Conservation (phyloP, 2,797 vertebrate genomes). For the Galagoides demidoff region DNA sequence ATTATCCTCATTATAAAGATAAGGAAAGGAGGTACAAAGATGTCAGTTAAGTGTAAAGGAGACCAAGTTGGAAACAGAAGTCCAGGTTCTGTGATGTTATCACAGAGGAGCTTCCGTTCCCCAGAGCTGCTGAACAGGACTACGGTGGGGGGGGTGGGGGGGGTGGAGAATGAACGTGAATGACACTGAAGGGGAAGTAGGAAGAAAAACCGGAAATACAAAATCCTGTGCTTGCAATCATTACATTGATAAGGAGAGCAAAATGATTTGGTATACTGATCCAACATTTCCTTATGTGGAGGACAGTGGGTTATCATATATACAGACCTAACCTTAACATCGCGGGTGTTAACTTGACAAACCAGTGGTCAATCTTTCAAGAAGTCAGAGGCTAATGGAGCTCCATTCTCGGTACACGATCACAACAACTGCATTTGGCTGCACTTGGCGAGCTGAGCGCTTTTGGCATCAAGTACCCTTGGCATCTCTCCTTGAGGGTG, state of each 20-base stretch:
- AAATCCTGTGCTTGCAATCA: neutral
- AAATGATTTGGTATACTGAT: neutral
- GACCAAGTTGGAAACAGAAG: neutral
- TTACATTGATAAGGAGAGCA: neutral
- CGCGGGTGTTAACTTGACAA: constrained; percentile 48
- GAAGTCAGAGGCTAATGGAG: constrained; percentile 73
- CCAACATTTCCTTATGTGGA: neutral
- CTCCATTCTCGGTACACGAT: constrained; percentile 63
- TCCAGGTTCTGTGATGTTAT: neutral
- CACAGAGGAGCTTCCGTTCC: neutral
- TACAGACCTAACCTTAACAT: neutral
- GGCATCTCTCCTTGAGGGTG: constrained; percentile 60
- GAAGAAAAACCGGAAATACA: neutral
- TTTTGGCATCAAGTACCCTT: constrained; percentile 11
- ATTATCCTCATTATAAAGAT: constrained; percentile 67
- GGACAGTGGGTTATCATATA: neutral
- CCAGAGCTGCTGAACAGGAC: neutral
- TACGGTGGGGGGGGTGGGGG: neutral
- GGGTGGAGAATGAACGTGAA: neutral
- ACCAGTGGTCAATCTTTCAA: constrained; percentile 69
- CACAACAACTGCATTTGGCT: neutral
- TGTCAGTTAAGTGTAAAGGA: neutral
- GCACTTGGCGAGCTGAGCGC: neutral
- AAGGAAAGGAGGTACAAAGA: constrained; percentile 28
- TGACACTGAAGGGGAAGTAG: neutral